Percentiles rank a stretch among this genome's conserved stretches.
Conservation (phyloP, 2,113 vertebrate genomes). For the Tupaia tana region DNA sequence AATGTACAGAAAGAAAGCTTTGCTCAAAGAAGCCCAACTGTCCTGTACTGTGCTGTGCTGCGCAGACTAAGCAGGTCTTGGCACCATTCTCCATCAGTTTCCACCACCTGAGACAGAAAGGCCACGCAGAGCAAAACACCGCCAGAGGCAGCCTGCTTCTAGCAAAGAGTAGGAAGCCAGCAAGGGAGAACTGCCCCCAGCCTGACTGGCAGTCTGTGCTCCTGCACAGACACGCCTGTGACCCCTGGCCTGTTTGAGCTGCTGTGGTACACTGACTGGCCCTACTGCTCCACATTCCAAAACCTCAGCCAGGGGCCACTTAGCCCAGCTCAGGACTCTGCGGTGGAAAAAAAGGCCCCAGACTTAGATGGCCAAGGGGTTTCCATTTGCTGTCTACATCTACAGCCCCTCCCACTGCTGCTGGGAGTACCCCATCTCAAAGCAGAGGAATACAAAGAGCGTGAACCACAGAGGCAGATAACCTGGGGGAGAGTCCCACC, state of each 20-base stretch:
- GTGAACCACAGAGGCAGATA: neutral
- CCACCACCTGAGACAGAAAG: neutral
- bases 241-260: neutral
- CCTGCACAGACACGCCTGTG: fast-evolving
- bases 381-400: neutral
- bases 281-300: neutral
- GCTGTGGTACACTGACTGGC: neutral
- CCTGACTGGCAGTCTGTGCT: neutral
- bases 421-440: neutral
- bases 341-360: neutral
- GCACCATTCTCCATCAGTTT: neutral
- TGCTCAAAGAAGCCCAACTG: neutral
- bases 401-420: neutral
- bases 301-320: neutral
- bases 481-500: neutral
- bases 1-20: neutral
- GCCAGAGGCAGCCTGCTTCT: neutral
- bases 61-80: neutral
- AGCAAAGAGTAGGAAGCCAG: neutral
- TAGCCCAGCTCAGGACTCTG: neutral
- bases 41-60: neutral
- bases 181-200: neutral
- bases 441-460: neutral
- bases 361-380: neutral
- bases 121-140: neutral